Evolutionary conservation across 1,140 invertebrate genomes (phyloP).

Genomic region (silkworm (Bombyx mori)): DNA sequence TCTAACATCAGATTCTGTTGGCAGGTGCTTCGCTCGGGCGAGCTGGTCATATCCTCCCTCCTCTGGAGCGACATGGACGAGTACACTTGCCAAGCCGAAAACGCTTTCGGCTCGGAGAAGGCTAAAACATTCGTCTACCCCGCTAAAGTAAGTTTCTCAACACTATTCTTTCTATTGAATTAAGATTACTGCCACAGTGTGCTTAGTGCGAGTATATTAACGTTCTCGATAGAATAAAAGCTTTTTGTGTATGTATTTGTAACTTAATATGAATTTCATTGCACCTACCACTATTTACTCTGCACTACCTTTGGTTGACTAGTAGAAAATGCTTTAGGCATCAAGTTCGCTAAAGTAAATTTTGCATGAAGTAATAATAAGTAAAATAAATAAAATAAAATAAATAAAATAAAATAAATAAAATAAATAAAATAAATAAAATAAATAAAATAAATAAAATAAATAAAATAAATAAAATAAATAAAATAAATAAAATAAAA

Average conservation of each 20-base stretch:
- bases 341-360: background rate
- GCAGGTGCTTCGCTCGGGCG: slow-evolving; percentile 78
- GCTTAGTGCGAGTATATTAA: no score
- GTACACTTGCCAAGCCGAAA: slow-evolving; percentile 81
- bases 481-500: no score
- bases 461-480: background rate
- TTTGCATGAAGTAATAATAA: background rate
- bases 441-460: background rate
- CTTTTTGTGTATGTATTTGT: no score
- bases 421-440: background rate
- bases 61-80: slow-evolving; percentile 86
- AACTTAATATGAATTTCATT: no score
- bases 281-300: no score
- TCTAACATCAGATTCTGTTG: background rate
- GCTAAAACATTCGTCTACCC: slow-evolving; percentile 86
- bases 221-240: no score
- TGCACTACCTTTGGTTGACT: no score
- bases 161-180: background rate
- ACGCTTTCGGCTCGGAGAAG: slow-evolving; percentile 74
- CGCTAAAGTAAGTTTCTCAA: slow-evolving; percentile 54
- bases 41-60: slow-evolving; percentile 80
- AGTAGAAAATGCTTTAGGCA: no score
- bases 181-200: background rate
- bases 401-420: background rate
- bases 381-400: background rate